A percentile compares a stretch with the other conserved stretches of the same genome.
phyloP scores from a whole-genome alignment of 2,113 vertebrate genomes.

The Anhinga anhinga region DNA sequence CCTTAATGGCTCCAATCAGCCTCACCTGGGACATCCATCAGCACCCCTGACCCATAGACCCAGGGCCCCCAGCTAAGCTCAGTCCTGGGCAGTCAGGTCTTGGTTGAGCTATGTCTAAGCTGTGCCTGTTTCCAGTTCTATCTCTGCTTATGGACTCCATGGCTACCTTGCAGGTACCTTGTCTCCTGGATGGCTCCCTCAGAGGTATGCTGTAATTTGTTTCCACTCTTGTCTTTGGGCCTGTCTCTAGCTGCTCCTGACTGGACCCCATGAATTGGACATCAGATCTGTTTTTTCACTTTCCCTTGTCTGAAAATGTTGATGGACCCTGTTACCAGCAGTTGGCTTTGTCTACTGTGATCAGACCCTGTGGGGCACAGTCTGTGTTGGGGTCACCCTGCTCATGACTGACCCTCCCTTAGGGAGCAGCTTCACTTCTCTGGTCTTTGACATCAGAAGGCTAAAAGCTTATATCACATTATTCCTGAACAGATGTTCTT shows the following conservation, averaged over 20 bases:
- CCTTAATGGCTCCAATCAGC: background rate
- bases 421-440: background rate
- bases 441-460: background rate
- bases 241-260: background rate
- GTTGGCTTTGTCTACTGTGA: background rate
- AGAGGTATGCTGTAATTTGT: background rate
- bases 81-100: background rate
- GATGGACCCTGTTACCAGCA: background rate
- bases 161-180: background rate
- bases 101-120: background rate
- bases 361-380: fast-evolving
- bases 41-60: fast-evolving
- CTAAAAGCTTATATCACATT: background rate
- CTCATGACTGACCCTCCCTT: background rate
- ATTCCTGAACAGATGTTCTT: background rate
- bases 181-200: background rate
- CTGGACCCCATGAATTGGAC: background rate
- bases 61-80: background rate
- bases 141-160: background rate
- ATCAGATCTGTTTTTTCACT: background rate
- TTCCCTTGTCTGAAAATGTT: background rate
- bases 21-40: background rate
- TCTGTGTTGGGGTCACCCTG: background rate
- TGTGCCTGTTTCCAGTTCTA: background rate
- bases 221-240: background rate